Conservation (phyloP, 2,113 vertebrate genomes). For the Rattus rattus region DNA sequence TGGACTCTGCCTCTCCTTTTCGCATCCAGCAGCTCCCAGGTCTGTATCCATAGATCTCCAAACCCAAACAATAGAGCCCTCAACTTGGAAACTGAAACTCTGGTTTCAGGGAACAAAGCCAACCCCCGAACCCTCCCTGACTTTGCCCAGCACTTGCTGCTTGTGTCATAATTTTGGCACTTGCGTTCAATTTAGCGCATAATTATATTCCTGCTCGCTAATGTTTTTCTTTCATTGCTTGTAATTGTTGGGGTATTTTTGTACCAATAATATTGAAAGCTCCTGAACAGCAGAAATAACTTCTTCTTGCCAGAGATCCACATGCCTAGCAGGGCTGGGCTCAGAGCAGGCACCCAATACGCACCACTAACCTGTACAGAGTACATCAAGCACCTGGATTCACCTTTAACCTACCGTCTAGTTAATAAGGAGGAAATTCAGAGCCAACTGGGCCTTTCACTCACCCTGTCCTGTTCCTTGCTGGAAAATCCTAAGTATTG, state of each 20-base stretch:
- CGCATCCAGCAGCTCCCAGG: background rate
- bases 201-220: constrained; percentile 42
- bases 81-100: constrained; percentile 29
- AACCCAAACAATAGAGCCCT: constrained; percentile 34
- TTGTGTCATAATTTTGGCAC: constrained; percentile 58
- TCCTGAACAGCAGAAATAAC: background rate
- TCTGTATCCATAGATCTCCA: constrained; percentile 16
- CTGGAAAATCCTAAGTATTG: background rate
- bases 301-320: background rate
- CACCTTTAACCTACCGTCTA: background rate
- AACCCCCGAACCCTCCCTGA: background rate
- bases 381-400: background rate
- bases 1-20: constrained; percentile 4
- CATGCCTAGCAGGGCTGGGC: background rate
- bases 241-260: background rate
- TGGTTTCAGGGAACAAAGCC: constrained; percentile 24
- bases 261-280: constrained; percentile 23
- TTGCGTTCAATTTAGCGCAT: constrained; percentile 55
- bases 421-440: background rate
- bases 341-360: background rate
- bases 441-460: background rate
- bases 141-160: constrained; percentile 29
- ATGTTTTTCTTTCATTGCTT: constrained; percentile 50
- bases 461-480: background rate
- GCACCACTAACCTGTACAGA: background rate